These are phyloP conservation scores for Cololabis saira DNA, from an alignment of 2,113 vertebrate species.

Conservation along the genomic window DNA sequence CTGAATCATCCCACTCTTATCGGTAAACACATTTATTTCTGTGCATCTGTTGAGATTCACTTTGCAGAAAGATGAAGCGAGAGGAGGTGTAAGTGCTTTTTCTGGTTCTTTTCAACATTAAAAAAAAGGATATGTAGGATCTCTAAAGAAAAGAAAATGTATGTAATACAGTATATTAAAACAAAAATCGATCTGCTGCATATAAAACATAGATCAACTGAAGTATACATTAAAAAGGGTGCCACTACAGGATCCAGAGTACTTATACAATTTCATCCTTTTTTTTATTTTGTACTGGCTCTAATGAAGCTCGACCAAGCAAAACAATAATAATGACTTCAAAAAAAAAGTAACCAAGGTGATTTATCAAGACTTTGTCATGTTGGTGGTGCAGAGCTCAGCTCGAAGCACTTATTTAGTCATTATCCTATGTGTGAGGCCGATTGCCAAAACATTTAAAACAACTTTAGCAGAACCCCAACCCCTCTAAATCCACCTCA, in stretches of 20 bases:
- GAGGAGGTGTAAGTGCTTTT: conserved; percentile 37
- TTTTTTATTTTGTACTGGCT: conserved; percentile 37
- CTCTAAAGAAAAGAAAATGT: conserved; percentile 3
- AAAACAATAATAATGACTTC: conserved; percentile 2
- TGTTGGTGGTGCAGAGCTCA: conserved; percentile 46
- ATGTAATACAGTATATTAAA: no score
- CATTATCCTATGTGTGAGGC: conserved; percentile 54
- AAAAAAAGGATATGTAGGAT: conserved; percentile 56
- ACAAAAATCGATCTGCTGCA: no score
- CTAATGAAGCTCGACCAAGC: conserved; percentile 47
- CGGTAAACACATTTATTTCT: conserved; percentile 15
- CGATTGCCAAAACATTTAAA: conserved; percentile 33
- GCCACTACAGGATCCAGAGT: conserved; percentile 3
- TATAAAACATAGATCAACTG: no score
- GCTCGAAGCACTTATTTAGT: conserved; percentile 56
- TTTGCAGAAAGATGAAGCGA: conserved; percentile 15
- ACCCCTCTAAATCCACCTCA: conserved; percentile 35
- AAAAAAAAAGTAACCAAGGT: conserved; percentile 32
- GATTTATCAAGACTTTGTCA: conserved; percentile 65
- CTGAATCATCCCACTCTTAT: conserved; percentile 26
- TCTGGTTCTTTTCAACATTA: conserved; percentile 60
- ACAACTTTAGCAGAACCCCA: conserved; percentile 42
- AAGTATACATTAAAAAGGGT: not conserved
- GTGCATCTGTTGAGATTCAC: conserved; percentile 27
- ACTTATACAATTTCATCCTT: conserved; percentile 52